These are phyloP conservation scores for Acrocephalus scirpaceus DNA, from an alignment of 2,797 vertebrate species.

Conservation along the genomic window DNA sequence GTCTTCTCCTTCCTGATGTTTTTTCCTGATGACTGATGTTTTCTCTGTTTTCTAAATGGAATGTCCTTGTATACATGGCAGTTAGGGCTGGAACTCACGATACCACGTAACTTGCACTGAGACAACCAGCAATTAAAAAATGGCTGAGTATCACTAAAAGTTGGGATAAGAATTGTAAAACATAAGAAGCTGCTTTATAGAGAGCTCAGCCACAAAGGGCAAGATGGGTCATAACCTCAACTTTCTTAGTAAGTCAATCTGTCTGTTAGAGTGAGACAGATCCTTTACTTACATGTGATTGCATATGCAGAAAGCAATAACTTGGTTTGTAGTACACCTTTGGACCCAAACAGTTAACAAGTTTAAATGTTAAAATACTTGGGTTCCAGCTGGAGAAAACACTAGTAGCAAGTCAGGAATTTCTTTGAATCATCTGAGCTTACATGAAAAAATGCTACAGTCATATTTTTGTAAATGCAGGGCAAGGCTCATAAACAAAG, in stretches of 20 bases:
- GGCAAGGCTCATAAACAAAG: background rate
- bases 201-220: background rate
- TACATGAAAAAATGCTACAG: background rate
- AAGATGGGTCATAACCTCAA: background rate
- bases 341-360: background rate
- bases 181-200: background rate
- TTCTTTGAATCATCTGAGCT: background rate
- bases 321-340: background rate
- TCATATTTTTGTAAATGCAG: background rate
- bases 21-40: background rate
- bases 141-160: background rate
- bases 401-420: background rate
- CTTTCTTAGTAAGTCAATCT: background rate
- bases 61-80: background rate
- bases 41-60: background rate
- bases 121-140: background rate
- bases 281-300: background rate
- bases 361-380: background rate
- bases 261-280: background rate
- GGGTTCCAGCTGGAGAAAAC: background rate
- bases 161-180: background rate
- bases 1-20: background rate
- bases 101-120: background rate
- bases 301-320: background rate
- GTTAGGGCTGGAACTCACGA: background rate